Evolutionary conservation across 2,113 vertebrate genomes (phyloP).

Genomic region (Plecturocebus donacophilus): DNA sequence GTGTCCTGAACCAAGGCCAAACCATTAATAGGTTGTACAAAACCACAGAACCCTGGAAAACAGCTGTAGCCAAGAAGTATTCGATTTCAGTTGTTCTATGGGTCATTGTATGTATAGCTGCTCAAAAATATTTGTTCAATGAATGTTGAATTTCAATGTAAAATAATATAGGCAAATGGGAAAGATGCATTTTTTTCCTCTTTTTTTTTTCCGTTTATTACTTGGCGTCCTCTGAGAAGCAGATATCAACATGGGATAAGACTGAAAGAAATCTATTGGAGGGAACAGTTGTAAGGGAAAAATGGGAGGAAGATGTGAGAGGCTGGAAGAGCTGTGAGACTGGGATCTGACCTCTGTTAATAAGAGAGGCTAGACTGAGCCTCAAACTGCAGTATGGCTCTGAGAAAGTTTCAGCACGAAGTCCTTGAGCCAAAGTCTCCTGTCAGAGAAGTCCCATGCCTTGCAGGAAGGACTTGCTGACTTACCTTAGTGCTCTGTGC

Average conservation of each 20-base stretch:
- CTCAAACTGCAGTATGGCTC: background rate
- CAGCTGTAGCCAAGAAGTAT: background rate
- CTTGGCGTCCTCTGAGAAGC: background rate
- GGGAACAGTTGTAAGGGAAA: background rate
- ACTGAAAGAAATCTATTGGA: background rate
- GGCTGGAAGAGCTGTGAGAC: background rate
- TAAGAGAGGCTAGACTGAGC: background rate
- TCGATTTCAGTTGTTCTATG: background rate
- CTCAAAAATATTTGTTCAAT: background rate
- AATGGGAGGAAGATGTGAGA: background rate
- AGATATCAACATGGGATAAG: background rate
- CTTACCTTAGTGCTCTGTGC: background rate
- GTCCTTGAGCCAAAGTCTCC: background rate
- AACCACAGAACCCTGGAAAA: conserved; percentile 6
- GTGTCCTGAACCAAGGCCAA: background rate
- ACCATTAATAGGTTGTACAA: background rate
- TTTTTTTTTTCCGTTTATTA: background rate
- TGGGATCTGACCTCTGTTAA: background rate
- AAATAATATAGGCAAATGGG: background rate
- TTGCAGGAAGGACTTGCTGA: background rate
- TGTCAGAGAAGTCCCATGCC: background rate
- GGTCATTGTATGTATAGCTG: background rate
- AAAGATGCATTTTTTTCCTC: background rate
- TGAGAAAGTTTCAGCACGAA: background rate
- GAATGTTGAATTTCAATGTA: background rate